Percentiles rank a stretch among this genome's conserved stretches.
phyloP scores from a whole-genome alignment of 2,888 invertebrate genomes.

The Anodontia alba region DNA sequence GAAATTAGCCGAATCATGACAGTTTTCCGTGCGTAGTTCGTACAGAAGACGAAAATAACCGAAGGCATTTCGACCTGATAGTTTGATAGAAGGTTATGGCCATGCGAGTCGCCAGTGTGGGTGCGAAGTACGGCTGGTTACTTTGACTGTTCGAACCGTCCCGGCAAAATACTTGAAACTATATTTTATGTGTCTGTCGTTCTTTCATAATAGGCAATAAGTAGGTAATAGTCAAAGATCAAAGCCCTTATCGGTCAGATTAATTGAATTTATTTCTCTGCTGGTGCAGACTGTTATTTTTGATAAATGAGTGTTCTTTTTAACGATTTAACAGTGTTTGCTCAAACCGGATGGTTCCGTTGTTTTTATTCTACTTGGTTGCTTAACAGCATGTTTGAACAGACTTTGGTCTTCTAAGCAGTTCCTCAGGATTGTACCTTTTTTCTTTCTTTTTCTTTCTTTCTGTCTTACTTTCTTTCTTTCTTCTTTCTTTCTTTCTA shows the following conservation, averaged over 20 bases:
- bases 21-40: background rate
- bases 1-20: too few relatives aligned
- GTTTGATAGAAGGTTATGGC: constrained; percentile 54
- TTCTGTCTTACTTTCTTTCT: too few relatives aligned
- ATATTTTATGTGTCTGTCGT: constrained; percentile 25
- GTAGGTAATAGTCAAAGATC: background rate
- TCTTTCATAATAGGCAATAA: constrained; percentile 20
- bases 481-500: too few relatives aligned
- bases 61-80: constrained; percentile 31
- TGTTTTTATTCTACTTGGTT: too few relatives aligned
- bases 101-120: constrained; percentile 38
- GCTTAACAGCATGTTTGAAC: too few relatives aligned
- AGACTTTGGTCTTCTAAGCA: too few relatives aligned
- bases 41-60: constrained; percentile 41
- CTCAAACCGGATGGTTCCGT: too few relatives aligned
- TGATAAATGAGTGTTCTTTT: background rate
- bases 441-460: too few relatives aligned
- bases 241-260: background rate
- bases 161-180: constrained; percentile 11
- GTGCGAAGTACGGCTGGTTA: constrained; percentile 26
- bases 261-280: background rate
- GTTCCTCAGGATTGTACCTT: too few relatives aligned
- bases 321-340: too few relatives aligned
- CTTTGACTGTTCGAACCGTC: constrained; percentile 5
- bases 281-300: background rate